phyloP scores from a whole-genome alignment of 2,113 vertebrate genomes.

The Colossoma macropomum region DNA sequence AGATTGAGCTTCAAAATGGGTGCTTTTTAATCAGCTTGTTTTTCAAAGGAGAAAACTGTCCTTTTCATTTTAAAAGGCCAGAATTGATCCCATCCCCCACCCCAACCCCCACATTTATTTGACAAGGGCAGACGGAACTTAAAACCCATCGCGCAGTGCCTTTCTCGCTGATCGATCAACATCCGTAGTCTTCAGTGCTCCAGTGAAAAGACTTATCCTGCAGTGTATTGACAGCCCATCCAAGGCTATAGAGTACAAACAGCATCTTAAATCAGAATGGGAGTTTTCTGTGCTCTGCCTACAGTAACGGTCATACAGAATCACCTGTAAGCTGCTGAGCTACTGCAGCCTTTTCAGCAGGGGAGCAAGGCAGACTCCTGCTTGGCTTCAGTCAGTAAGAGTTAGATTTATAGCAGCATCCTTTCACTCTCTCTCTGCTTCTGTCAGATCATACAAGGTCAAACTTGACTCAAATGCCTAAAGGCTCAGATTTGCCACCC shows the following conservation, averaged over 20 bases:
- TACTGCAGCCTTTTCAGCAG: neutral
- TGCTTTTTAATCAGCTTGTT: neutral
- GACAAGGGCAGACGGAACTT: neutral
- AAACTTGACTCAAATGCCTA: neutral
- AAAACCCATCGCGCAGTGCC: neutral
- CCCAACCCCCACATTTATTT: neutral
- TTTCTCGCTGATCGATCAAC: constrained; percentile 1
- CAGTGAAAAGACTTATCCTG: neutral
- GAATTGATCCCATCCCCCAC: constrained; percentile 4
- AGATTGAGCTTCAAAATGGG: constrained; percentile 42
- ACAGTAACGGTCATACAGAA: neutral
- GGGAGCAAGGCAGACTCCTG: neutral
- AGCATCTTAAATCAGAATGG: neutral
- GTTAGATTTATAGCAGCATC: constrained; percentile 9
- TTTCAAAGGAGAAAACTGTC: neutral
- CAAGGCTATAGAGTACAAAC: neutral
- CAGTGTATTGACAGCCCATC: neutral
- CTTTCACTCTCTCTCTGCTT: neutral
- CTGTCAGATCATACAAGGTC: constrained; percentile 11
- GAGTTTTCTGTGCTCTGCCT: constrained; percentile 13
- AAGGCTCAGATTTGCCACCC: neutral
- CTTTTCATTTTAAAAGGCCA: constrained; percentile 30
- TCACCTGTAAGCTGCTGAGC: constrained; percentile 20
- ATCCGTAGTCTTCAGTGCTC: constrained; percentile 10
- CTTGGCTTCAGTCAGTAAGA: neutral